Evolutionary conservation across 1,140 invertebrate genomes (phyloP).

Genomic region (Meloidogyne floridensis): DNA sequence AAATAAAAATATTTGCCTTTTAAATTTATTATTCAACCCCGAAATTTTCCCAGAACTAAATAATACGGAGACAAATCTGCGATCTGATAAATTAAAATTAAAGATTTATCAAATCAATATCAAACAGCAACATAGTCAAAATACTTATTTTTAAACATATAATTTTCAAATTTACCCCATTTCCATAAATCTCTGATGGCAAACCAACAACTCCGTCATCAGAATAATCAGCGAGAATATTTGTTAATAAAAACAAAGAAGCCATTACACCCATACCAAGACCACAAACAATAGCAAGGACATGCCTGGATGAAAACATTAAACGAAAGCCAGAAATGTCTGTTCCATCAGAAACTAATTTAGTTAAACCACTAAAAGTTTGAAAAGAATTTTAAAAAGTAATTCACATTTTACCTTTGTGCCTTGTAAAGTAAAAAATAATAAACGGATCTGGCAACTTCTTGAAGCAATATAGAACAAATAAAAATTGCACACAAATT

Average conservation of each 20-base stretch:
- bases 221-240: constrained; percentile 48
- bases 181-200: constrained; percentile 34
- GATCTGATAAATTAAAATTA: too few species aligned
- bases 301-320: constrained; percentile 50
- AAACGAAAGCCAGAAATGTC: constrained; percentile 43
- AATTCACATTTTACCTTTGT: constrained; percentile 27
- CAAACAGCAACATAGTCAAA: not conserved
- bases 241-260: constrained; percentile 49
- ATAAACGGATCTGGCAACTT: constrained; percentile 40
- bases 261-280: constrained; percentile 54
- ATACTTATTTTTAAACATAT: not conserved
- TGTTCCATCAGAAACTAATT: constrained; percentile 46
- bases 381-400: not conserved
- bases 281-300: constrained; percentile 53
- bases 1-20: too few species aligned
- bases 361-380: constrained; percentile 39
- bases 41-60: too few species aligned
- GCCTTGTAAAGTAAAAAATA: constrained; percentile 49
- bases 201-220: constrained; percentile 51
- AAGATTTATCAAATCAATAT: too few species aligned
- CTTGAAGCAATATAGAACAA: constrained; percentile 42
- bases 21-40: too few species aligned
- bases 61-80: too few species aligned
- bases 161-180: constrained; percentile 14
- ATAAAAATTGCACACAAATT: constrained; percentile 33